Base-by-base conservation (phyloP, 1,140 invertebrate species). In the Gryllus bimaculatus region DNA sequence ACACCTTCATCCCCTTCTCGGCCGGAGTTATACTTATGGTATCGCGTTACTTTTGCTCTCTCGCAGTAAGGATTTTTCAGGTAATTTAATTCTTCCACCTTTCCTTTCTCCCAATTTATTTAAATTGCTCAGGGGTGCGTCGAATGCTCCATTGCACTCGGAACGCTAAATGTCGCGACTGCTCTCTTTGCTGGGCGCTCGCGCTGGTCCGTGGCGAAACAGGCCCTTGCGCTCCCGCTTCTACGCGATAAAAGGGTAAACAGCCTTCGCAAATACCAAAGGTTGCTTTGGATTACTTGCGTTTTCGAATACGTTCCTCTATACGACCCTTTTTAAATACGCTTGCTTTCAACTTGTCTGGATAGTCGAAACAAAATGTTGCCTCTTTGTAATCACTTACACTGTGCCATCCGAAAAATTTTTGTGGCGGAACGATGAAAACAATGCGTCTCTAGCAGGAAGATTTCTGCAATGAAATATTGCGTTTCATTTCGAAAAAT, bases 91-190 rank as follows among this genome's bases (percentile, higher is more conserved):
- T 66, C 54, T 66, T 13, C 54, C 18, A 13, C 54, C 54, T 66
- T 66, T 66, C 54, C 54, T 66, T 66, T 66, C 54, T 66, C 10
- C 54, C 54, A 66, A 66, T 66, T 66, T 66, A 66, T 66, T 66
- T 66, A 66, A 66, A 66, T 66, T 66, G 54, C 18, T 66, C 54
- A 66, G 54, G 54, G 54, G 54, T 66, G 54, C 54, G 54, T 66
- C 54, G 7, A 66, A 66, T 66, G 54, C 54, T 66, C 54, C 54
- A 66, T 66, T 66, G 54, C 54, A 66, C 54, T 66, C 54, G 54
- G 54, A 66, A 66, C 54, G 18, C 54, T 66, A 66, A 66, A 66
- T 66, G 2, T 66, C 54, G 10, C 54, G 54, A 66, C 18, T 13
- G 54, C 18, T 13, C 54, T 18, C 54, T 66, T 18, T 66, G 10